These are phyloP conservation scores for Epizoanthus stellaris DNA, from an alignment of 92 coral and sea anemone genomes.

Conservation along the genomic window DNA sequence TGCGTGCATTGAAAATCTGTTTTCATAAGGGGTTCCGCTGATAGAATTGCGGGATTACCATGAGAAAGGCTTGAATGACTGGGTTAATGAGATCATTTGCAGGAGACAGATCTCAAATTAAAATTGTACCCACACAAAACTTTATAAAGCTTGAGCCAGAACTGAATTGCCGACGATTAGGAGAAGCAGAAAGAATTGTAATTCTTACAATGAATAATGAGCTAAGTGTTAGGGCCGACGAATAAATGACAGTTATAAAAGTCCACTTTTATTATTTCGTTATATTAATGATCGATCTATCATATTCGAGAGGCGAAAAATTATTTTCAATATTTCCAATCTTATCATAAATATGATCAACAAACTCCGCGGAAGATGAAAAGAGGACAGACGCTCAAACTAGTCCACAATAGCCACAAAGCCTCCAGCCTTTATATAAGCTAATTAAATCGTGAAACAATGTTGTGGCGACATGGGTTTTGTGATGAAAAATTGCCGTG, in stretches of 20 bases:
- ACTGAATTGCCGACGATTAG: constrained; percentile 47
- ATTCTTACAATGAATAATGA: constrained; percentile 17
- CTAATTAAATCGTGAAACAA: constrained; percentile 52
- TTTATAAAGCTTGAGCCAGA: constrained; percentile 44
- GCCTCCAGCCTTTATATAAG: constrained; percentile 36
- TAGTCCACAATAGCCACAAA: constrained; percentile 47
- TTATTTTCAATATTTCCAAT: constrained; percentile 81
- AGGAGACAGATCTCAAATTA: constrained; percentile 73
- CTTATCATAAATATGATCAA: constrained; percentile 86
- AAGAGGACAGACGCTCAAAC: constrained; percentile 65
- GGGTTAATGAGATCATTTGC: constrained; percentile 83
- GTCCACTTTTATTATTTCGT: constrained; percentile 64
- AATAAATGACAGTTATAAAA: constrained; percentile 71
- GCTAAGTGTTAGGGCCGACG: constrained; percentile 5
- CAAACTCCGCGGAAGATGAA: constrained; percentile 92
- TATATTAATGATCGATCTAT: constrained; percentile 75
- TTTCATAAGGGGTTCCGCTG: constrained; percentile 85
- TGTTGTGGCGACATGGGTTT: constrained; percentile 24
- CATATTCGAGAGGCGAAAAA: constrained; percentile 79
- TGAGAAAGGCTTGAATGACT: constrained; percentile 69
- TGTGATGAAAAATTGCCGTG: constrained; percentile 36
- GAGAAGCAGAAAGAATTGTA: constrained; percentile 2
- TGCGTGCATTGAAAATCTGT: constrained; percentile 78
- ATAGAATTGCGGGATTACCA: constrained; percentile 69
- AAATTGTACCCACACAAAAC: constrained; percentile 73